These are phyloP conservation scores for Ctenomys sociabilis DNA, from an alignment of 2,113 vertebrate genomes.

Conservation along the genomic window DNA sequence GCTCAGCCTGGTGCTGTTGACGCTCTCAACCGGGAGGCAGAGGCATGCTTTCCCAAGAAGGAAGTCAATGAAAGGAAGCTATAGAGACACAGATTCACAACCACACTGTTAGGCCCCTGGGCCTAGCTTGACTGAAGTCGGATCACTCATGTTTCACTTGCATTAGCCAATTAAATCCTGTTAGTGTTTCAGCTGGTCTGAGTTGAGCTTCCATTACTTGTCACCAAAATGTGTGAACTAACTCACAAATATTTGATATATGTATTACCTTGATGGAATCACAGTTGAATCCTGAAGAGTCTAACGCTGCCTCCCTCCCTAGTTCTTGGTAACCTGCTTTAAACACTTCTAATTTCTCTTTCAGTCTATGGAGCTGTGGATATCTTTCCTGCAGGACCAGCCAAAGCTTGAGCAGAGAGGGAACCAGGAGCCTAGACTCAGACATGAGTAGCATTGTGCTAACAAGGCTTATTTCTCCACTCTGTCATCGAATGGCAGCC, in stretches of 20 bases:
- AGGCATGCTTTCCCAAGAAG: not conserved
- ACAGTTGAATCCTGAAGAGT: not conserved
- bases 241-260: not conserved
- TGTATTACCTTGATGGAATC: not conserved
- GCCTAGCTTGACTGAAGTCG: not conserved
- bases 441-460: slow-evolving; percentile 47
- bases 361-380: fast-evolving
- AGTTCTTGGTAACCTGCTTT: not conserved
- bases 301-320: not conserved
- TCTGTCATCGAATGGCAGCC: slow-evolving; percentile 56
- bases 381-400: fast-evolving
- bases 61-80: not conserved
- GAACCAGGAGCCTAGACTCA: not conserved
- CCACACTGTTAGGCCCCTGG: too few species aligned
- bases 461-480: slow-evolving; percentile 72
- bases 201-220: not conserved
- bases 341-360: fast-evolving
- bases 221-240: not conserved
- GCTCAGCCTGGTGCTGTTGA: not conserved
- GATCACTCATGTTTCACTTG: not conserved
- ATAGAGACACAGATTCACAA: not conserved
- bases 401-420: not conserved
- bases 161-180: not conserved
- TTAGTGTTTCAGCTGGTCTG: not conserved
- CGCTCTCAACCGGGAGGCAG: fast-evolving